phyloP scores from a whole-genome alignment of 1,140 invertebrate species.

The Bombus pascuorum region DNA sequence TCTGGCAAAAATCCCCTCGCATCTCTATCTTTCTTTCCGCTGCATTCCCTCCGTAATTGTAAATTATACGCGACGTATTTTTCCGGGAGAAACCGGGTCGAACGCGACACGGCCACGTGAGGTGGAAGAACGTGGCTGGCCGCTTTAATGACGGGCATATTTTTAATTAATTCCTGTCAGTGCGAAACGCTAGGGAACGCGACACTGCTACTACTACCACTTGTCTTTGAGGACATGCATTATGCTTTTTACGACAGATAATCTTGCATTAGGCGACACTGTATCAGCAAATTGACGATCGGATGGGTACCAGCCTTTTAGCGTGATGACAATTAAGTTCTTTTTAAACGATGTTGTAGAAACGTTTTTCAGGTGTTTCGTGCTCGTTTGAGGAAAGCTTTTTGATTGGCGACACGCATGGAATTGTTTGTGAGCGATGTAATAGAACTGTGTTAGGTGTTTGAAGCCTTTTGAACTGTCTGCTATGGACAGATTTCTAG shows the following conservation, averaged over 20 bases:
- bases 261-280: background rate
- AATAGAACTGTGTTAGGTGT: too few relatives aligned
- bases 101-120: background rate
- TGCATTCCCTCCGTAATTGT: conserved; percentile 4
- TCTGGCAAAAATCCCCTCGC: background rate
- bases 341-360: background rate
- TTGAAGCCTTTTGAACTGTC: too few relatives aligned
- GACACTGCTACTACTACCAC: background rate
- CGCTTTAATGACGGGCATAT: conserved; percentile 10
- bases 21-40: background rate
- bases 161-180: conserved; percentile 24
- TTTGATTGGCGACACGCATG: rapidly evolving
- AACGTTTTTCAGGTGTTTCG: background rate
- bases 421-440: too few relatives aligned
- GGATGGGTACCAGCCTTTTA: background rate
- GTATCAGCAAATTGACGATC: background rate
- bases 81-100: conserved; percentile 9
- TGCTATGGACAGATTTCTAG: too few relatives aligned
- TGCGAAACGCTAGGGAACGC: background rate
- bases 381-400: background rate
- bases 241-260: too few relatives aligned
- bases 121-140: background rate
- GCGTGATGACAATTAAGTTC: background rate
- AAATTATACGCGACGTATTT: conserved; percentile 21
- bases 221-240: background rate